A percentile compares a stretch with the other conserved stretches of the same genome.
Evolutionary conservation across 2,113 vertebrate genomes (phyloP).

Genomic region (Abramis brama): DNA sequence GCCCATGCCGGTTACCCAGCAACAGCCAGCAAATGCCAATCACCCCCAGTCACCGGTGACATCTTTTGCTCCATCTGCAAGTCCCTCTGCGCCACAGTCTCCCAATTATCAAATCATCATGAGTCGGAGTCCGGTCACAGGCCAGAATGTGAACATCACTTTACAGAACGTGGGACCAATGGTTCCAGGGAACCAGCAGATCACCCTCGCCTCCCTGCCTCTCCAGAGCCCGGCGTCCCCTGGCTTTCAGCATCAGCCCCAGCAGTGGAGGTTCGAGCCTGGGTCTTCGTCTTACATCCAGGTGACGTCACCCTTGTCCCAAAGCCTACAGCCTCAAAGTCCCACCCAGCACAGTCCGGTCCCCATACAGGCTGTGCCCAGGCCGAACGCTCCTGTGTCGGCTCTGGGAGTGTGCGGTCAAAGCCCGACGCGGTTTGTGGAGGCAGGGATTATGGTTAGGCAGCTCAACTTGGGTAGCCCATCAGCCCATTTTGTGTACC

Average conservation of each 20-base stretch:
- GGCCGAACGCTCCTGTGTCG: constrained; percentile 76
- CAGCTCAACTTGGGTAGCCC: constrained; percentile 85
- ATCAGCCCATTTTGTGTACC: constrained; percentile 84
- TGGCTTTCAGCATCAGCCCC: constrained; percentile 86
- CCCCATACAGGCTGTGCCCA: constrained; percentile 79
- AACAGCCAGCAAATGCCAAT: constrained; percentile 73
- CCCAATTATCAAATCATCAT: constrained; percentile 92
- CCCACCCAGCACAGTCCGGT: constrained; percentile 87
- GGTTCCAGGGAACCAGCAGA: constrained; percentile 87
- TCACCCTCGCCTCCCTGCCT: constrained; percentile 84
- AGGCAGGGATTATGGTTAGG: constrained; percentile 84
- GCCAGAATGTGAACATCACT: constrained; percentile 93
- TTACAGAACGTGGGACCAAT: constrained; percentile 87
- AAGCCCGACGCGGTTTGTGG: constrained; percentile 86
- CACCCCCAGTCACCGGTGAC: constrained; percentile 89
- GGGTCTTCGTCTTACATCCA: constrained; percentile 87
- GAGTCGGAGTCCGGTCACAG: constrained; percentile 87
- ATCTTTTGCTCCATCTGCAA: constrained; percentile 85
- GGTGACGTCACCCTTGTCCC: constrained; percentile 86
- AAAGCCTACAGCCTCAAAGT: constrained; percentile 87
- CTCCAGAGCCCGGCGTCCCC: constrained; percentile 85
- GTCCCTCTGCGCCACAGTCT: constrained; percentile 89
- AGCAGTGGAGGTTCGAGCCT: constrained; percentile 86
- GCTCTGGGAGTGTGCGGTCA: constrained; percentile 84
- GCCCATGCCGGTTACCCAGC: constrained; percentile 70